These are phyloP conservation scores for Rhabdomys dilectus DNA, from an alignment of 2,113 vertebrate genomes.

Conservation along the genomic window DNA sequence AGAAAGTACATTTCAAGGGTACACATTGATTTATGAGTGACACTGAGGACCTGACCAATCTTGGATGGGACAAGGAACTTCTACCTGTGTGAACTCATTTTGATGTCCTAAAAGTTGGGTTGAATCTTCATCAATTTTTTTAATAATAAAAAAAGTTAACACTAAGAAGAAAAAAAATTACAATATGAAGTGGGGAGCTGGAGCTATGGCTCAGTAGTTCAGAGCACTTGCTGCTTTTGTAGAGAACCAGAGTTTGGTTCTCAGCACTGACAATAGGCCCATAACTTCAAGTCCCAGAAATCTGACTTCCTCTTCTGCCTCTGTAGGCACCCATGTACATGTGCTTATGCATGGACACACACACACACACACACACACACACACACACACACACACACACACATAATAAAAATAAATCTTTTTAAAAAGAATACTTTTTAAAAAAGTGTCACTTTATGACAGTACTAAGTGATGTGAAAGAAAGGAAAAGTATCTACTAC, in stretches of 20 bases:
- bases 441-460: background rate
- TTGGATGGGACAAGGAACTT: background rate
- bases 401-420: background rate
- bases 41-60: background rate
- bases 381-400: background rate
- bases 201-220: background rate
- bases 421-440: background rate
- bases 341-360: background rate
- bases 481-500: background rate
- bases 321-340: background rate
- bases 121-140: background rate
- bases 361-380: background rate
- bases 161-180: background rate
- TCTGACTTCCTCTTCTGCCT: background rate
- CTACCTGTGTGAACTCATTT: background rate
- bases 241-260: background rate
- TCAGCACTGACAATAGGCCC: background rate
- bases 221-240: background rate
- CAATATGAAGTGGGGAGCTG: background rate
- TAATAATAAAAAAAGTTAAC: background rate
- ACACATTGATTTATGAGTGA: background rate
- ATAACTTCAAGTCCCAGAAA: background rate
- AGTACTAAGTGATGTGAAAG: background rate
- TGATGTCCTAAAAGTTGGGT: background rate
- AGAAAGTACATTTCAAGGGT: background rate